Percentiles rank a stretch among this genome's conserved stretches.
Evolutionary conservation across 2,113 vertebrate genomes (phyloP).

Genomic region (Dicentrarchus labrax): DNA sequence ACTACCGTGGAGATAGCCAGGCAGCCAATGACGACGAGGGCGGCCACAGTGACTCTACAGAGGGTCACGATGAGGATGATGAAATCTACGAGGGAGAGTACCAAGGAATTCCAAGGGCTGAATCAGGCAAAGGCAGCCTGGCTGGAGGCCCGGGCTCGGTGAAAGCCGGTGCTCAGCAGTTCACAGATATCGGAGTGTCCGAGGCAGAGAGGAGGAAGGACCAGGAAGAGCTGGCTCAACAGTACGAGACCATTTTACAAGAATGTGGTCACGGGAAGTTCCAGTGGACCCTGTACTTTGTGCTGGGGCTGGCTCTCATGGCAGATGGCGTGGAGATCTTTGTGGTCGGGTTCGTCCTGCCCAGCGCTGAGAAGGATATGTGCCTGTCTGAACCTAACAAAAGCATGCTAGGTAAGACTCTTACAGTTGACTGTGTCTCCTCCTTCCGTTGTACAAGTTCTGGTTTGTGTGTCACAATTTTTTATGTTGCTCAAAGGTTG

Average conservation of each 20-base stretch:
- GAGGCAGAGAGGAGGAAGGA: constrained; percentile 90
- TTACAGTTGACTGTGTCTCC: not conserved
- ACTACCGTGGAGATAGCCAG: constrained; percentile 90
- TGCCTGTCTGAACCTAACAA: constrained; percentile 98
- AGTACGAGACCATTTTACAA: constrained; percentile 96
- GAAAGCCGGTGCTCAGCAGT: constrained; percentile 78
- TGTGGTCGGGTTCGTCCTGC: constrained; percentile 96
- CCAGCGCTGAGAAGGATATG: constrained; percentile 98
- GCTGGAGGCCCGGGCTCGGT: constrained; percentile 75
- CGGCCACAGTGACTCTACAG: constrained; percentile 95
- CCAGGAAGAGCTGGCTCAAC: constrained; percentile 93
- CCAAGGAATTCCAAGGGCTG: constrained; percentile 94
- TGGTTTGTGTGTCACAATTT: not conserved
- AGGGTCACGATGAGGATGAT: constrained; percentile 96
- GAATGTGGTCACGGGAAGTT: constrained; percentile 97
- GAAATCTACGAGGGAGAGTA: constrained; percentile 99
- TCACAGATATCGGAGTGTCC: constrained; percentile 78
- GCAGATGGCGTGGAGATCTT: constrained; percentile 97
- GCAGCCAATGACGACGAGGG: constrained; percentile 88
- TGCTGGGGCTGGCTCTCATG: constrained; percentile 96
- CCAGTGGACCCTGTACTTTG: constrained; percentile 98
- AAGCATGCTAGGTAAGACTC: constrained; percentile 95
- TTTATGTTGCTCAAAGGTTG: not conserved
- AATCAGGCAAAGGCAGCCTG: constrained; percentile 86
- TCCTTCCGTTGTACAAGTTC: not conserved